A percentile compares a stretch with the other conserved stretches of the same genome.
These are phyloP conservation scores for Mormyrops attenuatus DNA, from an alignment of 2,797 vertebrate species.

Conservation along the genomic window DNA sequence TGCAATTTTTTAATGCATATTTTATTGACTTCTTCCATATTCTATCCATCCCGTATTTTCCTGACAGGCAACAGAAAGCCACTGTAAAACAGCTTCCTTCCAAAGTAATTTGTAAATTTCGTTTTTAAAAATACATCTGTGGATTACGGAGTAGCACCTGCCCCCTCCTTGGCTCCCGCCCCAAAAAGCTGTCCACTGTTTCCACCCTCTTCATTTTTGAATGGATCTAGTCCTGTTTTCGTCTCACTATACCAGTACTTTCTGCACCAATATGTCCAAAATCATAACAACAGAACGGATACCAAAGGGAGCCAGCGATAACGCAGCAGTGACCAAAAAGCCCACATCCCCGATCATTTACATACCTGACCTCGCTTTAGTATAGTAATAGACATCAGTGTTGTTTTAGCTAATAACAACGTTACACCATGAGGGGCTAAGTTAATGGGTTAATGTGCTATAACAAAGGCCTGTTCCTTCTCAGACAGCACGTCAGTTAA, in stretches of 20 bases:
- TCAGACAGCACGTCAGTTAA: background rate
- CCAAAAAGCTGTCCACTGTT: background rate
- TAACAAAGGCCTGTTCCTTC: background rate
- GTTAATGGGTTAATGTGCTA: background rate
- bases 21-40: background rate
- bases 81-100: slow-evolving; percentile 47
- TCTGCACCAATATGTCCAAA: background rate
- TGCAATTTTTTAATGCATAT: background rate
- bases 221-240: background rate
- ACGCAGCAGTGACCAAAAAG: background rate
- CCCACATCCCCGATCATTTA: background rate
- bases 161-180: background rate
- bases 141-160: slow-evolving; percentile 41
- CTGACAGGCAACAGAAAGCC: slow-evolving; percentile 61
- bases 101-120: slow-evolving; percentile 60
- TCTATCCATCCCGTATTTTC: slow-evolving; percentile 33
- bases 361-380: background rate
- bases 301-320: background rate
- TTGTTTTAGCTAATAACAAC: background rate
- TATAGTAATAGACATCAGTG: background rate
- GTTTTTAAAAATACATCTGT: slow-evolving; percentile 58
- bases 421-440: background rate
- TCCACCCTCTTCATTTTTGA: background rate
- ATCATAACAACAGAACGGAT: background rate
- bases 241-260: background rate